phyloP scores from a whole-genome alignment of 2,113 vertebrate genomes.

The Orthonyx spaldingii region DNA sequence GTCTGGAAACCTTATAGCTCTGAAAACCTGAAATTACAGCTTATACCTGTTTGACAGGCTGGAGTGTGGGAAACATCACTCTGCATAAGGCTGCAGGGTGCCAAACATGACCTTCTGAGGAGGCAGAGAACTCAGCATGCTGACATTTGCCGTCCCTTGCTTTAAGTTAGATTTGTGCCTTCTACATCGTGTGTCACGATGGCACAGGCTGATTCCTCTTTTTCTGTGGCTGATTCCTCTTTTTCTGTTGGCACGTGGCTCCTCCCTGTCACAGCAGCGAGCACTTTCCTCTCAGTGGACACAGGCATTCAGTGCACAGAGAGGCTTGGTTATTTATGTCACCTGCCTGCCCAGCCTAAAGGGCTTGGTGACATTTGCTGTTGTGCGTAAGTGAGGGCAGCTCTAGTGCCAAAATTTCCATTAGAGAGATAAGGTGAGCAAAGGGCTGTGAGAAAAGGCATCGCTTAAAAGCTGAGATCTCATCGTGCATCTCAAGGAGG shows the following conservation, averaged over 20 bases:
- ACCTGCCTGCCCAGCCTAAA: neutral
- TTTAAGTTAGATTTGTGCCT: neutral
- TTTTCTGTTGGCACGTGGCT: neutral
- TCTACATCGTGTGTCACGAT: neutral
- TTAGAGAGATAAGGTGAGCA: constrained; percentile 14
- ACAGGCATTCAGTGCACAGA: neutral
- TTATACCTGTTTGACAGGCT: neutral
- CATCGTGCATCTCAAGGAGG: neutral
- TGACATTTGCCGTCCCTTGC: neutral
- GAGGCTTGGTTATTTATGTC: neutral
- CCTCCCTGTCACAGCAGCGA: neutral
- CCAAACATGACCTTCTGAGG: neutral
- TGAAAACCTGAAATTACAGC: neutral
- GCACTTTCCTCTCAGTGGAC: neutral
- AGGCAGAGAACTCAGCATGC: neutral
- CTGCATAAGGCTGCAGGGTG: neutral
- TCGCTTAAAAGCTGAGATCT: neutral
- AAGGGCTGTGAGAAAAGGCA: neutral
- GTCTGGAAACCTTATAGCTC: neutral
- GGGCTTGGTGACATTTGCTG: neutral
- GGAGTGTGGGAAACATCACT: neutral
- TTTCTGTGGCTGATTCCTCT: neutral
- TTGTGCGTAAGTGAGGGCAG: neutral
- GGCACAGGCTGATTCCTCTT: neutral
- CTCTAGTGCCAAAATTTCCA: neutral